These are phyloP conservation scores for Metopia argyrocephala DNA, from an alignment of 2,888 invertebrate species.

Conservation along the genomic window DNA sequence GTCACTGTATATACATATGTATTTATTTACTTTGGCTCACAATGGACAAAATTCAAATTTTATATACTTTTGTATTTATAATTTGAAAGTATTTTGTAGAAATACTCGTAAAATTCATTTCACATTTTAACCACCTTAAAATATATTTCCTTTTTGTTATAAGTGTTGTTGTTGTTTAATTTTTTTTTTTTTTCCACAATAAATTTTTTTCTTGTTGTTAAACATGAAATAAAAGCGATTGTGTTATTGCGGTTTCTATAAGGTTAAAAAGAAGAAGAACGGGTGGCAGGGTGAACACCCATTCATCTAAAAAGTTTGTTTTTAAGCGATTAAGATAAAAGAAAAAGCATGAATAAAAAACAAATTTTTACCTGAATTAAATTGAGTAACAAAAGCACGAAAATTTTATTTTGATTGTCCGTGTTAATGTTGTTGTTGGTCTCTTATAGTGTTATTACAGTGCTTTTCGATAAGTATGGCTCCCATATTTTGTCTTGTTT, in stretches of 20 bases:
- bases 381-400: constrained; percentile 74
- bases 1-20: no score
- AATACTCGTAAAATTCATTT: constrained; percentile 19
- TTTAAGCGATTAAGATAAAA: constrained; percentile 55
- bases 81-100: constrained; percentile 20
- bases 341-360: constrained; percentile 13
- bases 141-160: constrained; percentile 37
- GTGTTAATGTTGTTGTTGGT: constrained; percentile 53
- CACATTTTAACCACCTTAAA: constrained; percentile 36
- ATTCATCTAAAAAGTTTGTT: constrained; percentile 9
- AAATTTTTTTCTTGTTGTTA: background rate
- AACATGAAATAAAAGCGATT: background rate
- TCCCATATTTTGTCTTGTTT: constrained; percentile 41
- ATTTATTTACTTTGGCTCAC: no score
- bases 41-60: no score
- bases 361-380: constrained; percentile 75
- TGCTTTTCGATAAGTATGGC: constrained; percentile 32
- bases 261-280: constrained; percentile 5
- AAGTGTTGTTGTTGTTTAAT: background rate
- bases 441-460: constrained; percentile 5
- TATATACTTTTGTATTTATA: no score
- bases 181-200: no score
- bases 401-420: constrained; percentile 64
- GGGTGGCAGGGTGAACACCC: background rate
- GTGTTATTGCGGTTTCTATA: constrained; percentile 15